Percentiles rank a stretch among this genome's conserved stretches.
These are phyloP conservation scores for Pluvianellus socialis DNA, from an alignment of 2,113 vertebrate genomes.

Conservation along the genomic window DNA sequence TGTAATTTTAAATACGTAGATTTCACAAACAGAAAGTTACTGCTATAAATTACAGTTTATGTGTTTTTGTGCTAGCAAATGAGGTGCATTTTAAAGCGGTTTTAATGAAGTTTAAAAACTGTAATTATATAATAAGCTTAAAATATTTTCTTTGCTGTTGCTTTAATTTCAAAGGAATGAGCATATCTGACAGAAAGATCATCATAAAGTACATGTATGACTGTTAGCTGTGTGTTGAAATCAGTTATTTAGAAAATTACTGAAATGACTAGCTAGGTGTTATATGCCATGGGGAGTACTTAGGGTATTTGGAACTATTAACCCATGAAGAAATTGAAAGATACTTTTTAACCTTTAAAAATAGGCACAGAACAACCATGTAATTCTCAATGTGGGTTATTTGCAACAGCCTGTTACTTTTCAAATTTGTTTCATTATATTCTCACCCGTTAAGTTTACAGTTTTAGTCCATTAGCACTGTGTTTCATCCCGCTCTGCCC, in stretches of 20 bases:
- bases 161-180: not conserved
- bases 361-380: not conserved
- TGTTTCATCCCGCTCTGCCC: not conserved
- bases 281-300: not conserved
- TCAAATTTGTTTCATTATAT: not conserved
- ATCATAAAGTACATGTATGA: not conserved
- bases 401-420: not conserved
- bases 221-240: not conserved
- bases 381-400: not conserved
- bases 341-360: not conserved
- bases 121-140: not conserved
- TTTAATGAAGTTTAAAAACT: not conserved
- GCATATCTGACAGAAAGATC: not conserved
- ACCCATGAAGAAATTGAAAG: not conserved
- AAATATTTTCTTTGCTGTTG: not conserved
- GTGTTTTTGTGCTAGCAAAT: not conserved
- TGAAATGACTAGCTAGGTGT: not conserved
- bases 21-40: not conserved
- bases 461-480: rapidly evolving
- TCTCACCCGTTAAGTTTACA: not conserved
- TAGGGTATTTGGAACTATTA: not conserved
- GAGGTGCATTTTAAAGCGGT: not conserved
- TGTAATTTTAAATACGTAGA: not conserved
- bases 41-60: not conserved
- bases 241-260: not conserved